Base-by-base conservation (phyloP, 2,888 invertebrate species). In the Gastracanthus pulcherrimus region DNA sequence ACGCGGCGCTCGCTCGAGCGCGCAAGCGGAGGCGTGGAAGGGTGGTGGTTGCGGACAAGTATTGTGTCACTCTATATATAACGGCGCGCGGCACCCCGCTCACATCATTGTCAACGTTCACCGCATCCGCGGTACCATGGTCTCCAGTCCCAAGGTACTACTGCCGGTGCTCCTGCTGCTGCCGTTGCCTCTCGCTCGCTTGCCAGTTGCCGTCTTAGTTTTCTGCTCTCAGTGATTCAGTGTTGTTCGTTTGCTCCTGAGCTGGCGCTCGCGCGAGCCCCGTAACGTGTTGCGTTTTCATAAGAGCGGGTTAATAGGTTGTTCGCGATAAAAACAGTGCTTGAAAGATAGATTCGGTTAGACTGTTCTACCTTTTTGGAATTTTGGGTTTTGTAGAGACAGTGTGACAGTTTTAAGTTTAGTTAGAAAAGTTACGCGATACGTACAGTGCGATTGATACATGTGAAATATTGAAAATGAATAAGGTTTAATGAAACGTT, bases 71-170 rank as follows among this genome's bases (percentile, higher is more conserved):
- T 89, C 89, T 87, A 90, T 91, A 91, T 91, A 91, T 89, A 91
- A 89, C 89, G 87, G 86, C 84, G 85, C 84, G 82, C 80, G 76
- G 72, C 76, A 86, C 88, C 89, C 89, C 88, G 89, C 87, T 88
- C 89, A 86, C 89, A 87, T 86, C 90, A 91, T 90, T 90, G 87
- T 89, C 89, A 90, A 91, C 91, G 88, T 89, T 91, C 89, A 89
- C 91, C 91, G 91, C 90, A 88, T 89, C 87, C 87, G 90, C 90
- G 90, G 90, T 91, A 91, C 89, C 89, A 91, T 91, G 91, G 88
- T 90, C 90, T 89, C 89, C 89, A 90, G 88, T 89, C 88, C 85
- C 84, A 90, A 91, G 91, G 90, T 91, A 91, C 88, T 84, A 81
- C 72, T 31, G 51, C n/a, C n/a, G n/a, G n/a, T n/a, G n/a, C 85